These are phyloP conservation scores for Erebia epiphron DNA, from an alignment of 2,888 invertebrate genomes.

Conservation along the genomic window DNA sequence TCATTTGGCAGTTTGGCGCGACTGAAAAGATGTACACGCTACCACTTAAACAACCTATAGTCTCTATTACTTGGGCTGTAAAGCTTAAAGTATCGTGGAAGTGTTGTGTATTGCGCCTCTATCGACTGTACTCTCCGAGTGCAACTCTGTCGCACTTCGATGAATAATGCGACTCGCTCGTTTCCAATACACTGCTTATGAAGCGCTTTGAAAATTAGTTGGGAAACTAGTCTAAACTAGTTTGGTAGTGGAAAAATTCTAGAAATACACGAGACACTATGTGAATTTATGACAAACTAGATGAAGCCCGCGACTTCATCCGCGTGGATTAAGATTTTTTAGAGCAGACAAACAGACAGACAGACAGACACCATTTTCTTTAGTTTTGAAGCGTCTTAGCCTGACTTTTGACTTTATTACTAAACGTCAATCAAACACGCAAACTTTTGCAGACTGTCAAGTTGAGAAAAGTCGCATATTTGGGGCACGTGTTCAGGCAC, in stretches of 20 bases:
- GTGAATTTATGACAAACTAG: no score
- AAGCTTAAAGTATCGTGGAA: slow-evolving; percentile 11
- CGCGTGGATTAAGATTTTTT: no score
- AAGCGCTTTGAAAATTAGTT: slow-evolving; percentile 12
- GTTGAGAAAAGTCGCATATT: no score
- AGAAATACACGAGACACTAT: no score
- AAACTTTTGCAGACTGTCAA: no score
- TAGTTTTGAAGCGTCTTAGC: no score
- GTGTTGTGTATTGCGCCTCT: background rate
- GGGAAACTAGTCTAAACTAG: background rate
- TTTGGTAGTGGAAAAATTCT: background rate
- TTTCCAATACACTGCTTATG: slow-evolving; percentile 29
- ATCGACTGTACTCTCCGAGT: slow-evolving; percentile 25
- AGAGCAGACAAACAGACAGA: no score
- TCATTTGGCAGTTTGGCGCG: slow-evolving; percentile 36
- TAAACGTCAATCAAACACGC: background rate
- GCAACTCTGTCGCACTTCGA: slow-evolving; percentile 37
- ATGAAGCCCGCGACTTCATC: no score
- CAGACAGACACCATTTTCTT: no score
- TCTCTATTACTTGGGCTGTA: slow-evolving; percentile 10
- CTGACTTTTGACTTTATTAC: no score
- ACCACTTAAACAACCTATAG: background rate
- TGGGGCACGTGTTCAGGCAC: no score
- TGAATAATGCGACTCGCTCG: slow-evolving; percentile 37
- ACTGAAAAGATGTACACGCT: slow-evolving; percentile 12